Evolutionary conservation across 2,888 invertebrate genomes (phyloP).

Genomic region (Cryptus viduatorius): DNA sequence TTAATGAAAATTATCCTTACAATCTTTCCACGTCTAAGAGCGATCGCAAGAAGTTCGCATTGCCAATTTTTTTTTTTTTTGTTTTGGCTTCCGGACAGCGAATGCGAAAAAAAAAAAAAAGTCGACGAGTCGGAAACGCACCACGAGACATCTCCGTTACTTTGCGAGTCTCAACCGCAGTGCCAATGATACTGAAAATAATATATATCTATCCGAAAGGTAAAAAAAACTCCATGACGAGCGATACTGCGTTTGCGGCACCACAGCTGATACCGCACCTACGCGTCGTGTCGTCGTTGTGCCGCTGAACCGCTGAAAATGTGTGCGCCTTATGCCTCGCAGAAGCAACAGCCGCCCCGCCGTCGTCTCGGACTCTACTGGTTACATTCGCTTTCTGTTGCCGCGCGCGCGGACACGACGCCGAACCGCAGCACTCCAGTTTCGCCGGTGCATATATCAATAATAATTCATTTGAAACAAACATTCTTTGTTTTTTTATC

Average conservation of each 20-base stretch:
- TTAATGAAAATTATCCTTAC: too few relatives aligned
- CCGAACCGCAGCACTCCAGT: neutral
- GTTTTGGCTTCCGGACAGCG: neutral
- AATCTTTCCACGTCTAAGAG: too few relatives aligned
- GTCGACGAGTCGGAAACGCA: neutral
- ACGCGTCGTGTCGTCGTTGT: slow-evolving; percentile 27
- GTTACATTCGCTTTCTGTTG: slow-evolving; percentile 37
- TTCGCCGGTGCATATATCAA: neutral
- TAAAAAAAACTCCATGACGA: slow-evolving; percentile 38
- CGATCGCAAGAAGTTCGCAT: too few relatives aligned
- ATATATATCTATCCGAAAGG: slow-evolving; percentile 40
- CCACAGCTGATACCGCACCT: slow-evolving; percentile 51
- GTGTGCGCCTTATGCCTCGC: slow-evolving; percentile 3
- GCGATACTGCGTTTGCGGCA: slow-evolving; percentile 40
- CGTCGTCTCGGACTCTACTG: slow-evolving; percentile 11
- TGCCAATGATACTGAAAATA: slow-evolving; percentile 68
- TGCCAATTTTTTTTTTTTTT: too few relatives aligned
- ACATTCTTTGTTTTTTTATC: neutral
- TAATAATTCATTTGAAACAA: neutral
- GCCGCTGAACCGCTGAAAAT: slow-evolving; percentile 5
- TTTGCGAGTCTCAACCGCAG: slow-evolving; percentile 43
- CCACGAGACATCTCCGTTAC: slow-evolving; percentile 14
- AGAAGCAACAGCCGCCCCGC: slow-evolving; percentile 9
- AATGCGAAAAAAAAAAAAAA: slow-evolving; percentile 21
- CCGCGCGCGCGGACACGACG: slow-evolving; percentile 1